These are phyloP conservation scores for Apogon hyalosoma DNA, from an alignment of 2,797 vertebrate species.

Conservation along the genomic window DNA sequence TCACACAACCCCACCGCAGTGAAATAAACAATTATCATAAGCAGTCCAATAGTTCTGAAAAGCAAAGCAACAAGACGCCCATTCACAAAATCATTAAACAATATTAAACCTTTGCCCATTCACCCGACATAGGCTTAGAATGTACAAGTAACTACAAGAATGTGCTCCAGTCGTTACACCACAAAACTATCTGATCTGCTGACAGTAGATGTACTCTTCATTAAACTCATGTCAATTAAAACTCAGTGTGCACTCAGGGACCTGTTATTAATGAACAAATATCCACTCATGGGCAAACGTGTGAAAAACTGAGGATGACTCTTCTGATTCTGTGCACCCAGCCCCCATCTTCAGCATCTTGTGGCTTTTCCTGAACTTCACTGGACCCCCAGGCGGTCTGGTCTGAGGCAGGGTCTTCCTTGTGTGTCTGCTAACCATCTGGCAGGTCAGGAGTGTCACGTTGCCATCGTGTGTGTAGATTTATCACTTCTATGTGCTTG, in stretches of 20 bases:
- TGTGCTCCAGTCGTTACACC: not conserved
- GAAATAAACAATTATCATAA: slow-evolving; percentile 1
- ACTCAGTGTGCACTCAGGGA: slow-evolving; percentile 8
- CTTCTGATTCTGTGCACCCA: slow-evolving; percentile 45
- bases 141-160: slow-evolving; percentile 15
- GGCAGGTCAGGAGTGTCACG: slow-evolving; percentile 13
- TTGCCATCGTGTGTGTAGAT: slow-evolving; percentile 40
- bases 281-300: slow-evolving; percentile 37
- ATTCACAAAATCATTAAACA: slow-evolving; percentile 1
- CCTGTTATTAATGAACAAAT: slow-evolving; percentile 12
- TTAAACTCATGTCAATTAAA: not conserved
- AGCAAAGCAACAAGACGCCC: slow-evolving; percentile 24
- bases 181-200: slow-evolving; percentile 21
- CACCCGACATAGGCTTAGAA: slow-evolving; percentile 4
- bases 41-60: slow-evolving; percentile 20
- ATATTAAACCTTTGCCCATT: not conserved
- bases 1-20: not conserved
- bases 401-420: slow-evolving; percentile 13
- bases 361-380: slow-evolving; percentile 51
- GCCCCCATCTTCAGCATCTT: slow-evolving; percentile 49
- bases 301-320: slow-evolving; percentile 9
- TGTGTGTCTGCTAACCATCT: slow-evolving; percentile 26
- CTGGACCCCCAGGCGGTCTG: slow-evolving; percentile 41
- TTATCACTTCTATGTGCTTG: slow-evolving; percentile 40
- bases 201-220: slow-evolving; percentile 7